Evolutionary conservation across 2,888 invertebrate species (phyloP), one percentile per base, ranked within the genome.

Genomic region (Pollenia griseotomentosa): DNA sequence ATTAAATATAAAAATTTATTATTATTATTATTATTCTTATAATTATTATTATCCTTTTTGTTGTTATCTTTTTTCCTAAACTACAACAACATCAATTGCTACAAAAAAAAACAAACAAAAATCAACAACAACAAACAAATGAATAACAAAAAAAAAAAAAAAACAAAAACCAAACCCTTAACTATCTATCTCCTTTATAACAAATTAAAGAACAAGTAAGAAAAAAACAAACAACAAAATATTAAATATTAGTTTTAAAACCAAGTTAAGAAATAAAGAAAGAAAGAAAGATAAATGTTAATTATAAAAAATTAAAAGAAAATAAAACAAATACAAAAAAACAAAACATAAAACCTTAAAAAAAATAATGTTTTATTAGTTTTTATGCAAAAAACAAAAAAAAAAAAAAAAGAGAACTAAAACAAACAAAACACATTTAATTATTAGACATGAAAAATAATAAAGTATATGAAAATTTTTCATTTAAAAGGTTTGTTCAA

Each of bases 51-150:
- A 73, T 83, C 79, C 74, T 57, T 85, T 86, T 66, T 83, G 80
- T 83, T 83, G 86, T 85, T 80, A 83, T 74, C 66, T 78, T 59
- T 74, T 66, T 73, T 81, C 73, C 81, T 75, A 83, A 83, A 83
- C 66, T 66, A 59, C 80, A 85, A 88, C 82, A 82, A 77, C 85
- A 86, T 59, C 75, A 83, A 79, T 61, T 77, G 85, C 83, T 83
- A 86, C 79, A 88, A 89, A 61, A 63, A 85, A n/a, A n/a, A n/a
- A n/a, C n/a, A n/a, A 57, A 80, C 83, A 19, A 89, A 91, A 77
- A 91, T 89, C 90, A 90, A 90, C 63, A 51, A 83, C 75, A 83
- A 70, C 53, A 83, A 83, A 75, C 53, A 70, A 75, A 84, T 63
- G 53, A 70, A 78, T 83, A 53, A 14, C 70, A 81, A 82, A 82